A percentile compares a stretch with the other conserved stretches of the same genome.
Conservation (phyloP, 2,113 vertebrate genomes). For the Burhinus oedicnemus region DNA sequence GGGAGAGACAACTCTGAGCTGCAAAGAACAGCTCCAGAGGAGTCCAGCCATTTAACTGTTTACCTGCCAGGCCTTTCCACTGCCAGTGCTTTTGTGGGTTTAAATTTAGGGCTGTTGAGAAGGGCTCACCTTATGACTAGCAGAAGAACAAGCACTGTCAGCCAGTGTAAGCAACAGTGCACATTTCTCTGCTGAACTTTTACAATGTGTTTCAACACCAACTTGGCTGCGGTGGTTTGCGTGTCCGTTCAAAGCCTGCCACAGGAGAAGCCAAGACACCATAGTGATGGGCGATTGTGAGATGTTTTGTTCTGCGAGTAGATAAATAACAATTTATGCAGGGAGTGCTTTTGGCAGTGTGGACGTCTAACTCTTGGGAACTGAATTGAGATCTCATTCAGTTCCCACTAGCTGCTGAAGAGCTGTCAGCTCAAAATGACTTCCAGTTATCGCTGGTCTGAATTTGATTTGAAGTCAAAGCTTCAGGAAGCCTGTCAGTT, state of each 20-base stretch:
- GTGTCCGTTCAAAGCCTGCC: not conserved
- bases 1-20: not conserved
- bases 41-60: not conserved
- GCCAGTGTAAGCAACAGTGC: not conserved
- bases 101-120: not conserved
- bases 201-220: not conserved
- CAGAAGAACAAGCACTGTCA: not conserved
- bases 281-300: not conserved
- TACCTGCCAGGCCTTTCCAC: not conserved
- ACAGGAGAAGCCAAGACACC: not conserved
- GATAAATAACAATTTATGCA: not conserved
- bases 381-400: not conserved
- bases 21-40: not conserved
- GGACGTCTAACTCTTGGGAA: not conserved
- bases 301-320: not conserved
- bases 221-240: not conserved
- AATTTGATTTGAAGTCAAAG: not conserved
- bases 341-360: not conserved
- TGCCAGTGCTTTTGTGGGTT: not conserved
- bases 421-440: slow-evolving; percentile 20
- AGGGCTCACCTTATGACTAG: not conserved
- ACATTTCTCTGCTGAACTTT: not conserved
- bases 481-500: not conserved
- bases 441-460: not conserved
- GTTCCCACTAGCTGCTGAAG: slow-evolving; percentile 9